Base-by-base conservation (phyloP, 2,797 vertebrate genomes). In the Sebastes oblongus region DNA sequence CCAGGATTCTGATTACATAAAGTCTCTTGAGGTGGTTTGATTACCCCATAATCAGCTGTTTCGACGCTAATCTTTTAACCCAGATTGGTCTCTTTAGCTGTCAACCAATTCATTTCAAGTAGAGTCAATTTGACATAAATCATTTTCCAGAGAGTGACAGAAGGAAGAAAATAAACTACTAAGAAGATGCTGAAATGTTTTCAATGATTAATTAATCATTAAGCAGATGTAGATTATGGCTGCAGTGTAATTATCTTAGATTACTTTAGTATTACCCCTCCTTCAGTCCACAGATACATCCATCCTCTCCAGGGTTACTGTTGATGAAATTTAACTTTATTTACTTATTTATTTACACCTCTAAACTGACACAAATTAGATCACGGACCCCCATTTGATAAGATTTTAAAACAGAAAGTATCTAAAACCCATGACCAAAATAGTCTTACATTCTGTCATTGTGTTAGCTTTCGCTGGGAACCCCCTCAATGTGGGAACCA, bases 21-120 rank as follows among this genome's bases (percentile, higher is more conserved):
- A 78, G 71, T 83, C 85, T 88, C 80, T 67, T 22, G 39, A 76
- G 70, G 52, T 81, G 64, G 56, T 82, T 89, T 87, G 80, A 92
- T 88, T 88, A 75, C 59, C 62, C 83, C 62, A 74, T 90, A 92
- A 93, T 92, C 72, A 86, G 82, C 84, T 87, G 70, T 87, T 90
- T 83, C 80, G 81, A 88, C 78, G 76, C 27, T 74, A 83, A 90
- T 90, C 80, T 80, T 86, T 87, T 52, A 81, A 77, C 62, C 72
- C 72, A 85, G 77, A 90, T 90, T 77, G 70, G 78, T 68, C 83
- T 89, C 30, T 89, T 36, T 64, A 84, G 75, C 78, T 72, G 85
- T 85, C 78, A 84, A 79, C 67, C 61, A 80, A 78, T 88, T 89
- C 4, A 69, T 83, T 86, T 86, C 30, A 80, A 85, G 71, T 29